Evolutionary conservation across 2,888 invertebrate genomes (phyloP).

Genomic region (Orchesellides sinensis): DNA sequence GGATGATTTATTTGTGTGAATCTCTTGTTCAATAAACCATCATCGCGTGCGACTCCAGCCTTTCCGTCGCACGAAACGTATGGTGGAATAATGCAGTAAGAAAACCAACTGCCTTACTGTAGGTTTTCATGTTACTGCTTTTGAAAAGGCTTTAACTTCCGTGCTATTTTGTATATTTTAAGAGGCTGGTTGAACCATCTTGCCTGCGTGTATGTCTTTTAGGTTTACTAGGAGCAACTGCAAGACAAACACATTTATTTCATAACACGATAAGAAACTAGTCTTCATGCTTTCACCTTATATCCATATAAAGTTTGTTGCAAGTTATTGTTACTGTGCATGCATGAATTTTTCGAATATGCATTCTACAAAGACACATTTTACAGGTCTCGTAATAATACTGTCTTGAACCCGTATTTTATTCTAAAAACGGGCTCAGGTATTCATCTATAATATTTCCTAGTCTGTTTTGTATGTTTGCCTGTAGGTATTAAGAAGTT

Average conservation of each 20-base stretch:
- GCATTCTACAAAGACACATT: not conserved
- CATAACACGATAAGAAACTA: not conserved
- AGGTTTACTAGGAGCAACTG: not conserved
- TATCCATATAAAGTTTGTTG: conserved; percentile 19
- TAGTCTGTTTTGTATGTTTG: no score
- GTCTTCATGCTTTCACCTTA: conserved; percentile 13
- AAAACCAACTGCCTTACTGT: conserved; percentile 20
- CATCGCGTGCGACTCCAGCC: conserved; percentile 70
- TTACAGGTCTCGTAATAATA: not conserved
- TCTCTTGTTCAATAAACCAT: conserved; percentile 67
- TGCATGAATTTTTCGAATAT: conserved; percentile 5
- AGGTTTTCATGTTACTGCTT: not conserved
- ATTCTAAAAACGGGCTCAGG: no score
- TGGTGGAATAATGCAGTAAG: not conserved
- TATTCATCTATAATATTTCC: no score
- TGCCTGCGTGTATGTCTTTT: not conserved
- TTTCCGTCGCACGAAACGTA: conserved; percentile 68
- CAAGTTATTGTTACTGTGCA: conserved; percentile 38
- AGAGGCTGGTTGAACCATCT: conserved; percentile 12
- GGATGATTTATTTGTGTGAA: conserved; percentile 66
- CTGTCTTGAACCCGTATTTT: no score
- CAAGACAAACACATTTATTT: not conserved
- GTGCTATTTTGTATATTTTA: conserved; percentile 23
- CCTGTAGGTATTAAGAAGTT: no score
- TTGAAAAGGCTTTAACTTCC: not conserved